A percentile compares a stretch with the other conserved stretches of the same genome.
Conservation (phyloP, 2,888 invertebrate genomes). For the Drosophila mayaguana region DNA sequence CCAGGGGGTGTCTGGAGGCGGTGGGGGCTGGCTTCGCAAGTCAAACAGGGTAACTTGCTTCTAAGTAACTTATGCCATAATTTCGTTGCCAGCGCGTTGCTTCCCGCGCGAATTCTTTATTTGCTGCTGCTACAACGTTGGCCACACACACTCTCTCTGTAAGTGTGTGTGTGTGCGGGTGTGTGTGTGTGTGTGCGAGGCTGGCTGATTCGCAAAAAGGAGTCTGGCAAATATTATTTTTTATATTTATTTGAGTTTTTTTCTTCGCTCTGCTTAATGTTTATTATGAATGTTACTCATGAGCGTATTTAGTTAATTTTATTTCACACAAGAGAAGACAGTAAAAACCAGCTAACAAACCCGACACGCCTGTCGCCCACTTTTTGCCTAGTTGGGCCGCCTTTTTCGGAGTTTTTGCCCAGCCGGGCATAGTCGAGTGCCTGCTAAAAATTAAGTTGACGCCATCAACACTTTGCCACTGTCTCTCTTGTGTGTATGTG, state of each 20-base stretch:
- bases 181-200: background rate
- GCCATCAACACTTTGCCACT: conserved; percentile 76
- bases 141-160: conserved; percentile 22
- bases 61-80: conserved; percentile 81
- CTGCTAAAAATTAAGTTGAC: conserved; percentile 78
- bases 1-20: conserved; percentile 6
- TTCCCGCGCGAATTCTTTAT: conserved; percentile 63
- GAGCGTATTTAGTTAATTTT: conserved; percentile 82
- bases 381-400: conserved; percentile 53
- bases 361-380: conserved; percentile 15
- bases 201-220: conserved; percentile 73
- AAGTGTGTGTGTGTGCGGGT: background rate
- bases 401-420: conserved; percentile 52
- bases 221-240: conserved; percentile 82
- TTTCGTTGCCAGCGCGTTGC: conserved; percentile 55
- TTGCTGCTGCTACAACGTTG: conserved; percentile 42
- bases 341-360: conserved; percentile 39
- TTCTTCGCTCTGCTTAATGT: conserved; percentile 71
- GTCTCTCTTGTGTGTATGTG: conserved; percentile 40
- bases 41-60: conserved; percentile 49
- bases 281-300: conserved; percentile 82
- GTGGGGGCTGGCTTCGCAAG: conserved; percentile 15
- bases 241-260: conserved; percentile 75
- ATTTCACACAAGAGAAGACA: conserved; percentile 80
- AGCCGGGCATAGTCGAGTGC: conserved; percentile 60